Percentiles rank a stretch among this genome's conserved stretches.
phyloP scores from a whole-genome alignment of 2,797 vertebrate species.

The Steatocranus sp. region DNA sequence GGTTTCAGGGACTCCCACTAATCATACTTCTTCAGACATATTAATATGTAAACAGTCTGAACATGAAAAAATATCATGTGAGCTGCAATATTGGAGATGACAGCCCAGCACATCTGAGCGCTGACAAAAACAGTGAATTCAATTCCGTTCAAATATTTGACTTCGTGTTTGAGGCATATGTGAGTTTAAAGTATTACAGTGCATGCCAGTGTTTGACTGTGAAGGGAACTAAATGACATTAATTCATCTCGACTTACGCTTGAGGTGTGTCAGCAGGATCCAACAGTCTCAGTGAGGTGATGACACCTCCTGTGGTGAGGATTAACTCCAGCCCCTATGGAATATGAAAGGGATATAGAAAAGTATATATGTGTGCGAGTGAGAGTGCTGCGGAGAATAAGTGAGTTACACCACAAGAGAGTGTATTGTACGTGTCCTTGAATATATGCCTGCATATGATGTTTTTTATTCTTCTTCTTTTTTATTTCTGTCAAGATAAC shows the following conservation, averaged over 20 bases:
- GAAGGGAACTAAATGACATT: background rate
- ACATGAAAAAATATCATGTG: background rate
- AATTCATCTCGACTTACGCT: background rate
- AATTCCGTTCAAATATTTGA: background rate
- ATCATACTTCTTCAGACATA: conserved; percentile 9
- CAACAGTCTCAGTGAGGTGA: conserved; percentile 21
- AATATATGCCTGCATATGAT: background rate
- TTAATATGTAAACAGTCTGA: conserved; percentile 25
- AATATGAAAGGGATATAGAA: background rate
- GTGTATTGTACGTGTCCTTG: background rate
- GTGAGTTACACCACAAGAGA: background rate
- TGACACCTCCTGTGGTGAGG: conserved; percentile 17
- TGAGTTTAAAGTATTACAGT: background rate
- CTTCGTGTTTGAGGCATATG: background rate
- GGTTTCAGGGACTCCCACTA: background rate
- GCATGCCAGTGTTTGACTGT: background rate
- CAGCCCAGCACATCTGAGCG: background rate
- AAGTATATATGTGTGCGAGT: background rate
- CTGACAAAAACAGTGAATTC: background rate
- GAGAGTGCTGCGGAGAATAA: background rate
- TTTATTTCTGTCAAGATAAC: background rate
- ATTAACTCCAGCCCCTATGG: conserved; percentile 4
- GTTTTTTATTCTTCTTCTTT: background rate
- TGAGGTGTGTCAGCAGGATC: background rate
- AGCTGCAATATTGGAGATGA: conserved; percentile 8